Conservation (phyloP, 2,888 invertebrate genomes). For the Campoplex nolae region DNA sequence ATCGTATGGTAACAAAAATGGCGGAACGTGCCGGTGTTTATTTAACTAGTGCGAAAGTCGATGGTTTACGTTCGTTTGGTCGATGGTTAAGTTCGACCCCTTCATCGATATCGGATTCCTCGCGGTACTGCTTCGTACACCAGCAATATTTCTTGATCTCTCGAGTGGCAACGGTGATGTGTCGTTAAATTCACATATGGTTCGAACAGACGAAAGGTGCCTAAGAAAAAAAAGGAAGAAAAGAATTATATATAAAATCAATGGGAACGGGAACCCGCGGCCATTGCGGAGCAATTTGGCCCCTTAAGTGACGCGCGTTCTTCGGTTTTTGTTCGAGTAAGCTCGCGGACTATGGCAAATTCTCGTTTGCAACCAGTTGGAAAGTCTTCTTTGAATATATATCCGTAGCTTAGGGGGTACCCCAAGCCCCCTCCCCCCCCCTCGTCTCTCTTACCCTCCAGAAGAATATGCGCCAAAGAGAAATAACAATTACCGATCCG, state of each 20-base stretch:
- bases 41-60: not conserved
- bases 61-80: not conserved
- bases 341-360: conserved; percentile 18
- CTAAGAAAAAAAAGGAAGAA: not conserved
- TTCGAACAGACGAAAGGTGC: not conserved
- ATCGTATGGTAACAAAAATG: not conserved
- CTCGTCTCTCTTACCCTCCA: conserved; percentile 3
- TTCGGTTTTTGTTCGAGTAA: not conserved
- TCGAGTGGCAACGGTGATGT: not conserved
- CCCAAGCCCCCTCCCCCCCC: not conserved
- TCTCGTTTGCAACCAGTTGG: conserved; percentile 39
- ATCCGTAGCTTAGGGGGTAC: not conserved
- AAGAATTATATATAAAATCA: not conserved
- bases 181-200: not conserved
- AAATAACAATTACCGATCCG: conserved; percentile 66
- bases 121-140: not conserved
- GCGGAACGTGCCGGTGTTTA: not conserved
- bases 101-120: not conserved
- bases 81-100: not conserved
- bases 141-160: not conserved
- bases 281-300: conserved; percentile 3
- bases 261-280: conserved; percentile 11
- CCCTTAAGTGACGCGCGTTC: conserved; percentile 23
- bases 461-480: conserved; percentile 33
- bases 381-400: conserved; percentile 42